Base-by-base conservation (phyloP, 2,113 vertebrate species). In the Acrocephalus kingi region DNA sequence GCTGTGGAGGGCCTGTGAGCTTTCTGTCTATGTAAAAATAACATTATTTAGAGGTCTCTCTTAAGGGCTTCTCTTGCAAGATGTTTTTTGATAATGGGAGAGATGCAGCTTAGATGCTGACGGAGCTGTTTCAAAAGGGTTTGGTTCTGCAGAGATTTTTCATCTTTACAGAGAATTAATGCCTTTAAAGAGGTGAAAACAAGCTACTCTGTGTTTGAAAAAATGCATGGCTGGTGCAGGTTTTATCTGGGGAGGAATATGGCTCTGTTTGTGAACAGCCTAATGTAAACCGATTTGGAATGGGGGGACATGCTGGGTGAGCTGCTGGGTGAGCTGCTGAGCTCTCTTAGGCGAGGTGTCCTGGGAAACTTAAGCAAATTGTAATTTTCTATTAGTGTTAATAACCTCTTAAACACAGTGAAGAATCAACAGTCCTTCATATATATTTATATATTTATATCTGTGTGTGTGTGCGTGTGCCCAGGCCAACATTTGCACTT, bases 221-320 rank as follows among this genome's bases (percentile, higher is more conserved):
- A 88, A 88, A 48, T 37, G 61, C 33, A 13, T 51, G 27, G 24
- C 88, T 45, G 56, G 55, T 28, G 61, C 62, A 90, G 46, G 24
- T 58, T 92, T 72, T 85, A 37, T 96, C 73, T 72, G 71, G n/a
- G 82, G 74, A 93, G 84, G 77, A 76, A 69, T 89, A 45, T 56
- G 58, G 33, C 22, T 80, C 75, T 73, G 76, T 86, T 94, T 93
- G 77, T 94, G 86, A 97, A 84, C 68, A 95, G 91, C 67, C 72
- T 95, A 67, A 92, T 87, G 45, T 30, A 67, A 97, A 96, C 71
- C 67, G 68, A 31, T 94, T 94, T 95, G 82, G 79, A 93, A 89
- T 11, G 89, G 62, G 52, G 48, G 80, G 46, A 49, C n/a, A 11
- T 68, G 78, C 89, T 89, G 88, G 69, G 61, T 15, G 62, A 91